Percentiles rank a stretch among this genome's conserved stretches.
Conservation (phyloP, 2,797 vertebrate genomes). For the Ptychadena robeensis region DNA sequence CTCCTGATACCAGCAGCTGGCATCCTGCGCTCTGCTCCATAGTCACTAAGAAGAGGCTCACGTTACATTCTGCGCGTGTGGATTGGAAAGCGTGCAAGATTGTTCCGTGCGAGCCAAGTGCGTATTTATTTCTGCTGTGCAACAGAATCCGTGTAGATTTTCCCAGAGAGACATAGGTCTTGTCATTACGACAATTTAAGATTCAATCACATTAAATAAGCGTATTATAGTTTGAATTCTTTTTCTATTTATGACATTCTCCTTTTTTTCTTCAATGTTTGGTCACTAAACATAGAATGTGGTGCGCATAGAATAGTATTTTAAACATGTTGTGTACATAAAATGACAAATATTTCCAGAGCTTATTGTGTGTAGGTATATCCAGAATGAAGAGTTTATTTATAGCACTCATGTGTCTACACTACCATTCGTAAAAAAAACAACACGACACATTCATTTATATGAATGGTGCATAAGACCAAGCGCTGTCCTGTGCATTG, state of each 20-base stretch:
- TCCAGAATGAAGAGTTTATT: too few species aligned
- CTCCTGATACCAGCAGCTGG: not conserved
- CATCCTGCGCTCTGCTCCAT: not conserved
- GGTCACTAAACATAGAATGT: too few species aligned
- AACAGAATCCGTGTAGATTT: not conserved
- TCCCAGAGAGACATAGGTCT: not conserved
- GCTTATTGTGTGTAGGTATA: too few species aligned
- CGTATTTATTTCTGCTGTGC: not conserved
- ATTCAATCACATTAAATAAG: not conserved
- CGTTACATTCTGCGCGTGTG: not conserved
- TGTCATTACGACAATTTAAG: not conserved
- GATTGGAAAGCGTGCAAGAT: not conserved
- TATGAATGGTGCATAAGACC: too few species aligned
- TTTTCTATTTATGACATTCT: not conserved
- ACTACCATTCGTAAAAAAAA: too few species aligned
- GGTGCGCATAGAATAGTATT: too few species aligned
- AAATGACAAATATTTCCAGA: too few species aligned
- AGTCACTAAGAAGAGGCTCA: not conserved
- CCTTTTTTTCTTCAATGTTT: not conserved
- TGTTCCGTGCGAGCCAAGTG: not conserved
- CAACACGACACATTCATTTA: too few species aligned
- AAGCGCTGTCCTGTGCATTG: too few species aligned
- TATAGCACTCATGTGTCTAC: too few species aligned
- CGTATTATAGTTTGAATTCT: not conserved
- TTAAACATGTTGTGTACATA: too few species aligned